Evolutionary conservation across 2,888 invertebrate species (phyloP).

Genomic region (Tetramorium bicarinatum): DNA sequence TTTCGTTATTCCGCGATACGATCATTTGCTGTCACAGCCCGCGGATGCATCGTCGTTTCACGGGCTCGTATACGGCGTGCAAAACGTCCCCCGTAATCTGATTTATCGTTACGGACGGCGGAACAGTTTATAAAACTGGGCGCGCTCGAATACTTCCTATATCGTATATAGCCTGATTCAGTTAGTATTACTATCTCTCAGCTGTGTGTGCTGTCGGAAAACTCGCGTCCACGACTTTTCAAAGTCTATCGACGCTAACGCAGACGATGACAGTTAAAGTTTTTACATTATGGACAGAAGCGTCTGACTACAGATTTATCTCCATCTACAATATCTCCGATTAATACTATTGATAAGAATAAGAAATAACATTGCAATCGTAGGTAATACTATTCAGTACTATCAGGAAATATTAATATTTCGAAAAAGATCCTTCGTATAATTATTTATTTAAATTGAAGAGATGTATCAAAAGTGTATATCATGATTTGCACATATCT

Average conservation of each 20-base stretch:
- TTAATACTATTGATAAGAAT: background rate
- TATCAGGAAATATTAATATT: background rate
- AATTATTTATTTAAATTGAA: background rate
- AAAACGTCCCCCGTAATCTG: slow-evolving; percentile 54
- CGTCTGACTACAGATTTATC: background rate
- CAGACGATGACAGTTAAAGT: background rate
- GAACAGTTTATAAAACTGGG: slow-evolving; percentile 57
- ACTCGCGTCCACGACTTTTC: background rate
- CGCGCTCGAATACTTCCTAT: slow-evolving; percentile 49
- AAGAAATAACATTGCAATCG: background rate
- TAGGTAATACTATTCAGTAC: background rate
- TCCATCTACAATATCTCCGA: background rate
- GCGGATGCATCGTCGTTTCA: slow-evolving; percentile 42
- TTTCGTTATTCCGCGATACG: slow-evolving; percentile 47
- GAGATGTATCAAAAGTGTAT: background rate
- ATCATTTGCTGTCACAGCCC: slow-evolving; percentile 36
- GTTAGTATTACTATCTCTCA: slow-evolving; percentile 17
- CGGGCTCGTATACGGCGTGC: slow-evolving; percentile 40
- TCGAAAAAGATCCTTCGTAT: background rate
- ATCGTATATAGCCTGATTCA: slow-evolving; percentile 36
- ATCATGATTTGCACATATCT: background rate
- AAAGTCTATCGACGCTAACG: background rate
- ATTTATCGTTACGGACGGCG: slow-evolving; percentile 51
- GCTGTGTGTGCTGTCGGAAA: background rate
- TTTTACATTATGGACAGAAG: background rate